Base-by-base conservation (phyloP, 1,140 invertebrate genomes). In the Rhagoletis pomonella region DNA sequence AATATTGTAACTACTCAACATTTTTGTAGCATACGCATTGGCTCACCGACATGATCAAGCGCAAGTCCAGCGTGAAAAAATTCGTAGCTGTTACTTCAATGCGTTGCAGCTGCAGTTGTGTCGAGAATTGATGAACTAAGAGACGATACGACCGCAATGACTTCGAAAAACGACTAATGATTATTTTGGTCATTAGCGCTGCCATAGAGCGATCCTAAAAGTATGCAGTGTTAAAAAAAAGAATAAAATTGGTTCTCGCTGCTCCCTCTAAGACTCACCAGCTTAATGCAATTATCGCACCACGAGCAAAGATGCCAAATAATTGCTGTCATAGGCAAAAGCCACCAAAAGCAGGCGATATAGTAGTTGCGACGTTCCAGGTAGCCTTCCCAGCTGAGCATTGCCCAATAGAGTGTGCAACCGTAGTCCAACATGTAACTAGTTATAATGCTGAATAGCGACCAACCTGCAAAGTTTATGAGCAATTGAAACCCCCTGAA, bases 401-500 rank as follows among this genome's bases (percentile, higher is more conserved):
- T 55, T 3, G 73, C n/a, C 88, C 88, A 88, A 60, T 88, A 88
- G 10, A 87, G 17, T 42, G 86, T 85, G 47, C 87, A 87, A 5
- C 85, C 87, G 14, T 64, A 86, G 62, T 88, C 88, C 3, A 88
- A 62, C 1, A 87, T 86, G 81, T 86, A 86, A 10, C 64, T 86
- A 55, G 85, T 58, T 2, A 86, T 62, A 1, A 86, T 81, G 5
- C 85, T 50, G 50, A 87, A 87, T 4, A 88, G 17, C 50, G 88
- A 88, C 65, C 87, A 86, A 17, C 87, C 87, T 12, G 85, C 87
- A 87, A 88, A 87, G 14, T 81, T 67, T 59, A 87, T 88, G 1
- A 87, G 50, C 1, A 44, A 44, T 2, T 12, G 10, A 9, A 87
- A 73, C 9, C 59, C 67, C 5, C 77, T 85, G 62, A 81, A 73